Conservation (phyloP, 2,888 invertebrate genomes). For the Andrena bicolor region DNA sequence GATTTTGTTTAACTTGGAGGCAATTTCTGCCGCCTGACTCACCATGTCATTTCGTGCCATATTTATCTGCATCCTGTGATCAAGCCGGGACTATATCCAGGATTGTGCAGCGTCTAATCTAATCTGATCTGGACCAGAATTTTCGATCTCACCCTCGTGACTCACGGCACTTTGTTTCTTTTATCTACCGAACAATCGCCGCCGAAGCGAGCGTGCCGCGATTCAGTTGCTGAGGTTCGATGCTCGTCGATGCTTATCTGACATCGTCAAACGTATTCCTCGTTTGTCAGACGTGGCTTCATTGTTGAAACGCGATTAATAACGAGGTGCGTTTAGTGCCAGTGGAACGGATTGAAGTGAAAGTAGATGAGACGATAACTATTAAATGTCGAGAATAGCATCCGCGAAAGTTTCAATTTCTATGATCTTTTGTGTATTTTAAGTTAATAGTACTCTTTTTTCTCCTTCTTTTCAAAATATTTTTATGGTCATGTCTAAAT, state of each 20-base stretch:
- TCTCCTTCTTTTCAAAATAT: too few species aligned
- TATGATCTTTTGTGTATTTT: too few species aligned
- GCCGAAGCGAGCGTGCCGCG: slow-evolving; percentile 20
- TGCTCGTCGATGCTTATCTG: slow-evolving; percentile 35
- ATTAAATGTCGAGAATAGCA: not conserved
- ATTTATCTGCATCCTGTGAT: slow-evolving; percentile 52
- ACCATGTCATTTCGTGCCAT: slow-evolving; percentile 17
- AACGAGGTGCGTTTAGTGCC: slow-evolving; percentile 14
- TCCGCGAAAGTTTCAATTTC: too few species aligned
- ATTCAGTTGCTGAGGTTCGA: slow-evolving; percentile 29
- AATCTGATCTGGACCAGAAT: slow-evolving; percentile 55
- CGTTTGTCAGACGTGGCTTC: slow-evolving; percentile 20
- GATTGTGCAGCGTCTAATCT: slow-evolving; percentile 39
- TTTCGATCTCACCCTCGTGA: slow-evolving; percentile 55
- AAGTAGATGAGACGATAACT: not conserved
- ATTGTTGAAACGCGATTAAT: slow-evolving; percentile 22
- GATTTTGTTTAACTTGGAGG: not conserved
- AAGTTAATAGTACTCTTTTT: too few species aligned
- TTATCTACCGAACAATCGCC: slow-evolving; percentile 55
- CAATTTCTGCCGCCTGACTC: slow-evolving; percentile 55
- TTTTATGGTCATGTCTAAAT: too few species aligned
- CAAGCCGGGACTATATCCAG: slow-evolving; percentile 26
- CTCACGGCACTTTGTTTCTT: slow-evolving; percentile 64
- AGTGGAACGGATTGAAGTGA: not conserved
- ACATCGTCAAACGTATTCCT: slow-evolving; percentile 30